Base-by-base conservation (phyloP, 30 jellyfish, hydroid and myxozoan genomes). In the Nemopilema nomurai region DNA sequence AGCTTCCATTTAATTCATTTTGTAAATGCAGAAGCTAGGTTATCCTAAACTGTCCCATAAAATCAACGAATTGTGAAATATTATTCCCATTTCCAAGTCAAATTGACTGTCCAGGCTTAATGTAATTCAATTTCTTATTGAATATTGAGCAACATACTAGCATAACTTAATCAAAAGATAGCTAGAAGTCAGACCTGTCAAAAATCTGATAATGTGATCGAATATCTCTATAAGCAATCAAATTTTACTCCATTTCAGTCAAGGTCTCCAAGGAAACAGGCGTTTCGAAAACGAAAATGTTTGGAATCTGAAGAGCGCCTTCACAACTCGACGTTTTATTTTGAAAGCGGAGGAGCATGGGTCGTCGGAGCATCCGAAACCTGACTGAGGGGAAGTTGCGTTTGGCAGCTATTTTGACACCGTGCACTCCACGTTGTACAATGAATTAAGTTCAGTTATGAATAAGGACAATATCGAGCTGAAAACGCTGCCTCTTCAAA, bases 391-490 rank as follows among this genome's bases (percentile, higher is more conserved):
- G 74, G 63, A 23, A 76, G 62, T 20, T 33, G 23, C 23, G 52
- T 29, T 33, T 67, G 76, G 33, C 30, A 33, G 30, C 17, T 67
- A 23, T 23, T 33, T 23, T 67, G 76, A 67, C 20, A 67, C 41
- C 1, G n/a, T 29, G 32, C 32, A 67, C 41, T 19, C 41, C 41
- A 9, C 30, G 30, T 29, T 23, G 33, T 67, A n/a, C 17, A 23
- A 67, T 67, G 76, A 29, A 23, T 1, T 33, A 67, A 67, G 32
- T 9, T 50, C 41, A 33, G 91, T 83, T 7, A 85, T 75, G 88
- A 85, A 52, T 68, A 76, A 74, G 28, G 68, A 85, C 66, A 67
- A 67, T 1, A 74, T 85, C 8, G 93, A 85, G 41, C 80, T 85
- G 49, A 85, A 87, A 30, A 75, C 93, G 28, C 51, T 74, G 13